Percentiles rank a stretch among this genome's conserved stretches.
These are phyloP conservation scores for Proterorhinus semilunaris DNA, from an alignment of 2,113 vertebrate species.

Conservation along the genomic window DNA sequence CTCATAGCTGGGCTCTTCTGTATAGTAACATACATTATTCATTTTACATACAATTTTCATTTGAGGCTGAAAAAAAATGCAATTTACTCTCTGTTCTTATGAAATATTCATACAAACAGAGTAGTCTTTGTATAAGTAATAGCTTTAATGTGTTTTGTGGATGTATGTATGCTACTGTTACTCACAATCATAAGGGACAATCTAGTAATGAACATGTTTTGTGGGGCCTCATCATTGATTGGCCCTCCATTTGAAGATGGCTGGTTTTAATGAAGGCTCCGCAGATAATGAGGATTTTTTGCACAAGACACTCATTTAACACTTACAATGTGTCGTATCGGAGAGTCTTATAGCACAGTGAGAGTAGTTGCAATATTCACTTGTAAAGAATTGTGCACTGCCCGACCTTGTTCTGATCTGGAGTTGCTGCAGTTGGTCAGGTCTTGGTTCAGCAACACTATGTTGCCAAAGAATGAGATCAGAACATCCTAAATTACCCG, in stretches of 20 bases:
- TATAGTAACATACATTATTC: background rate
- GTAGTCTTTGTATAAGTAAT: background rate
- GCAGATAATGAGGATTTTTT: background rate
- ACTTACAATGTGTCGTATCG: background rate
- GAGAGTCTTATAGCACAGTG: background rate
- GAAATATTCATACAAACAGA: background rate
- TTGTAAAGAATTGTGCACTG: too few species aligned
- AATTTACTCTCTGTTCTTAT: background rate
- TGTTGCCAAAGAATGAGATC: too few species aligned
- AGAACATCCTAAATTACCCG: too few species aligned
- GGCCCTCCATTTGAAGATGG: background rate
- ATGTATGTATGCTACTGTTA: background rate
- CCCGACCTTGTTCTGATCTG: too few species aligned
- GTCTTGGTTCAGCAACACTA: too few species aligned
- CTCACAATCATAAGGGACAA: too few species aligned
- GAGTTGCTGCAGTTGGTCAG: too few species aligned
- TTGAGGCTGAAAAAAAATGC: background rate
- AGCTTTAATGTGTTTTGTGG: background rate
- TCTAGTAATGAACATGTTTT: too few species aligned
- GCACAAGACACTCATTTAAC: background rate
- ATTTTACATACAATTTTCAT: background rate
- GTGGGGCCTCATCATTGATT: background rate
- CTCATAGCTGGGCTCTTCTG: background rate
- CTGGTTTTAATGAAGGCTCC: background rate
- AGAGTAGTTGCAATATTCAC: too few species aligned